A percentile compares a stretch with the other conserved stretches of the same genome.
These are phyloP conservation scores for Atta cephalotes DNA, from an alignment of 1,140 invertebrate genomes.

Conservation along the genomic window DNA sequence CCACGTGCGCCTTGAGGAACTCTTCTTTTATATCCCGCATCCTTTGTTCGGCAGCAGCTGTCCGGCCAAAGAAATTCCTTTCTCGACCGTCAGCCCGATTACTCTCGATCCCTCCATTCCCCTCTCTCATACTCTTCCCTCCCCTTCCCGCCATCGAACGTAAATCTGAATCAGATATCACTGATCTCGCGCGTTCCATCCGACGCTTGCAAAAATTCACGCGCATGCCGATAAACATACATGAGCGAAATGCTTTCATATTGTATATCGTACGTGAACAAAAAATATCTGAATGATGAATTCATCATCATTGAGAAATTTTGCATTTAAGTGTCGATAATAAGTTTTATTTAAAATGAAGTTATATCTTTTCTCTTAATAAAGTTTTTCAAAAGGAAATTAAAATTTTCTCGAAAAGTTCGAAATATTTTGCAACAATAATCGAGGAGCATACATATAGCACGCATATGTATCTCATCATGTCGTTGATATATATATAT, in stretches of 20 bases:
- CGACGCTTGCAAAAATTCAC: conserved; percentile 36
- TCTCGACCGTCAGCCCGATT: conserved; percentile 75
- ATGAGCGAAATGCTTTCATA: conserved; percentile 19
- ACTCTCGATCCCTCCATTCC: conserved; percentile 57
- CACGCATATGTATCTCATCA: too few relatives aligned
- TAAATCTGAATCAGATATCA: conserved; percentile 68
- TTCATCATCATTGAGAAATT: not conserved
- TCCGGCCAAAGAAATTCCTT: conserved; percentile 83
- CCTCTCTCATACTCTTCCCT: not conserved
- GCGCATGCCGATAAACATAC: conserved; percentile 8
- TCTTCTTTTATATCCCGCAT: conserved; percentile 81
- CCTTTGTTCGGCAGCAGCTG: conserved; percentile 85
- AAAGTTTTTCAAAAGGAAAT: not conserved
- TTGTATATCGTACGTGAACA: not conserved
- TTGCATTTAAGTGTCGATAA: not conserved
- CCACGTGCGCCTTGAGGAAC: conserved; percentile 83
- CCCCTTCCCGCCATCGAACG: not conserved
- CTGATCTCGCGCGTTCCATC: conserved; percentile 23
- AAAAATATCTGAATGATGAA: not conserved
- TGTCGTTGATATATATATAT: too few relatives aligned
- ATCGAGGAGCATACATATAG: not conserved
- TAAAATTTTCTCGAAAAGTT: not conserved
- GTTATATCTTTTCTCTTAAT: not conserved
- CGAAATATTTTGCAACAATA: not conserved
- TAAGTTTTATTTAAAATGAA: not conserved